Evolutionary conservation across 1,140 invertebrate species (phyloP), one percentile per base, ranked within the genome.

Genomic region (Pseudachorutes palmiensis): DNA sequence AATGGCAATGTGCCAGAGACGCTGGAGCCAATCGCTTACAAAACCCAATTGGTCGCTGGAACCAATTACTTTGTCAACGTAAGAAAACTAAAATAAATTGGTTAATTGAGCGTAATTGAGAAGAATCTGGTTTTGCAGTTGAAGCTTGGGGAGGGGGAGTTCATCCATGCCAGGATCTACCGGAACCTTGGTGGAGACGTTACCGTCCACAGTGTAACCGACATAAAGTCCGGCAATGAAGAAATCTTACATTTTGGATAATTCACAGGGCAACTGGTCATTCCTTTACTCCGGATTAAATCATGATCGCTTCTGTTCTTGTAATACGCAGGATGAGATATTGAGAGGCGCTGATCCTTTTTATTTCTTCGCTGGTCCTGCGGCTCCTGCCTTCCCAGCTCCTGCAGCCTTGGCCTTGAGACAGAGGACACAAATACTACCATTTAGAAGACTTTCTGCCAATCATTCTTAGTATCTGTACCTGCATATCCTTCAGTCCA

Each of bases 11-110:
- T 19, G 0, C 5, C 28, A 22, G 33, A 24, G 32, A 26, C n/a
- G 9, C n/a, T 71, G n/a, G 22, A 62, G n/a, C 63, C 70, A 30
- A 29, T 66, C n/a, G 57, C 22, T 26, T 69, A 69, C 65, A 72
- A 72, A 48, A 68, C 64, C 0, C 71, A 72, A 64, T 12, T 72
- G 59, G 71, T 72, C 5, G 69, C 69, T 24, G 69, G 71, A 30
- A 72, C 70, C 3, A 55, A 55, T 55, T 55, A 55, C 51, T 55
- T 55, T 24, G 51, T 55, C 3, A 55, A 55, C 5, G 51, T 55
- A 55, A 55, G 51, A 41, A 41, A 5, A n/a, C n/a, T n/a, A n/a
- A n/a, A n/a, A n/a, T n/a, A n/a, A n/a, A n/a, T n/a, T n/a, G n/a
- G n/a, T n/a, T n/a, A n/a, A n/a, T n/a, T n/a, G n/a, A n/a, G n/a